Base-by-base conservation (phyloP, 2,888 invertebrate species). In the Pycnomerus fuliginosus region DNA sequence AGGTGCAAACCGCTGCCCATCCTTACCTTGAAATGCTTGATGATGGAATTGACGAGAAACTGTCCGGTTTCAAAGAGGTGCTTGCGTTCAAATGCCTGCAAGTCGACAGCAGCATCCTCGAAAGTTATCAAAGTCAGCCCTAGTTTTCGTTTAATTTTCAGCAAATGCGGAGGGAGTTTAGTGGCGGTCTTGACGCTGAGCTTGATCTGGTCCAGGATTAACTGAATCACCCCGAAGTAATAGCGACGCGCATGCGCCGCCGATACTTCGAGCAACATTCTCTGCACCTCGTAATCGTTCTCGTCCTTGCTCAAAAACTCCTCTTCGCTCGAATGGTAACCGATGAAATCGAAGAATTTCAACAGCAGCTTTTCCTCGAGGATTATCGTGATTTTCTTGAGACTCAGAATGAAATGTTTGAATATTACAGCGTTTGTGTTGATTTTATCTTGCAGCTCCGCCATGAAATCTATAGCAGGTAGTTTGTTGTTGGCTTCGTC, bases 21-120 rank as follows among this genome's bases (percentile, higher is more conserved):
- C n/a, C n/a, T n/a, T n/a, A n/a, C 86, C 67, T 87, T 85, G 67
- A 93, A 96, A 74, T 95, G 95, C 55, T 85, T 84, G 51, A 88
- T 76, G 60, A 95, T 83, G 34, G 89, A 86, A 51, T 88, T 80
- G 35, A 87, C 74, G 41, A 97, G 80, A 64, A 91, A 87, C 46
- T 87, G 85, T 45, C 87, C 82, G 0, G 95, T 94, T 74, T 97
- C 96, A 73, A 96, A 96, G 38, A 88, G 87, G 76, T 96, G 92
- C 61, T 82, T 80, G 58, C 90, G 83, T 33, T 83, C 80, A 70
- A 93, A 97, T 1, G 91, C 88, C 69, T 93, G 87, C 52, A 99
- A 76, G 65, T 94, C 90, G 8, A 99, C 91, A 25, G 87, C 82
- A 8, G 97, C 98, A 72, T 98, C 95, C 74, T 98, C 98, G 74